phyloP scores from a whole-genome alignment of 1,140 invertebrate species.

The Drosophila teissieri region DNA sequence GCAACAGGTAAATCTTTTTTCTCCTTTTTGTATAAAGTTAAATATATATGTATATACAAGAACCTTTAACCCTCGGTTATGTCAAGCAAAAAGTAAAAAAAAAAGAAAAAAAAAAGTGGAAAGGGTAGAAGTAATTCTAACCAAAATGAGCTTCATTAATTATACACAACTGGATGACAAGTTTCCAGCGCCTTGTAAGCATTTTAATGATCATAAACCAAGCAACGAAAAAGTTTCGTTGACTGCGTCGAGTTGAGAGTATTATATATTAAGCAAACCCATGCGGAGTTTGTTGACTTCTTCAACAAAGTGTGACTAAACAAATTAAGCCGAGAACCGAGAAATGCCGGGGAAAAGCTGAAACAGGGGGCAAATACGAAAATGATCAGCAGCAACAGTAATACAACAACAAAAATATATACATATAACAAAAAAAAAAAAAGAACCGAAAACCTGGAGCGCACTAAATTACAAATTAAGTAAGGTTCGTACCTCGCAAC shows the following conservation, averaged over 20 bases:
- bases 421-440: conserved; percentile 22
- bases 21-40: neutral
- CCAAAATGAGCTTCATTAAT: conserved; percentile 67
- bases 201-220: conserved; percentile 68
- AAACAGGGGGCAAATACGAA: conserved; percentile 16
- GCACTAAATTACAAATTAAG: conserved; percentile 74
- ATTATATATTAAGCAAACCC: conserved; percentile 65
- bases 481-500: conserved; percentile 52
- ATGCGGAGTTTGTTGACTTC: conserved; percentile 80
- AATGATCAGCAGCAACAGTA: conserved; percentile 18
- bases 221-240: conserved; percentile 34
- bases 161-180: conserved; percentile 66
- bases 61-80: conserved; percentile 14
- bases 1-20: conserved; percentile 10
- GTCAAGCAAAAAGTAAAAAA: conserved; percentile 7
- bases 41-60: neutral
- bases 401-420: conserved; percentile 13
- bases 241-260: conserved; percentile 32
- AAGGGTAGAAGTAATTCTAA: conserved; percentile 31
- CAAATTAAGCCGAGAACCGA: conserved; percentile 75
- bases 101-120: conserved; percentile 11
- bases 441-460: conserved; percentile 35
- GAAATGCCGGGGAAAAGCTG: conserved; percentile 4
- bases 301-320: conserved; percentile 82
- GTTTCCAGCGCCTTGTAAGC: conserved; percentile 59